Base-by-base conservation (phyloP, 1,140 invertebrate species). In the Neomicropteryx cornuta region DNA sequence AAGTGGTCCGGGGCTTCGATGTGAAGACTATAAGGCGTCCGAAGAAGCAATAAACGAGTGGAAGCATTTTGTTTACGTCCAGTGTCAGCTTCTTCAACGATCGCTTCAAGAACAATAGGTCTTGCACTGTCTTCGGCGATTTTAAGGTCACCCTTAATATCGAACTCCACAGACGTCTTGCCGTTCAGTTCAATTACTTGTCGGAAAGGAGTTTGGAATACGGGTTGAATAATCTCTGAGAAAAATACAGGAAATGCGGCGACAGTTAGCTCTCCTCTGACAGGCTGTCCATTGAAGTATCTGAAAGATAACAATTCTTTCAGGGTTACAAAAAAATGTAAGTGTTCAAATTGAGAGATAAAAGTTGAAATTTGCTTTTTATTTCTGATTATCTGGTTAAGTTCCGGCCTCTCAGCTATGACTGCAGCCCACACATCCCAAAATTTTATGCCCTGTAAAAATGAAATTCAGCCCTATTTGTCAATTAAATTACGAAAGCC, bases 131-230 rank as follows among this genome's bases (percentile, higher is more conserved):
- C 82, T 50, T 84, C 81, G 4, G 72, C 76, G 42, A 88, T 79
- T 44, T 83, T 76, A 5, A 87, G 71, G 19, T 76, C 75, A 18
- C 75, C 73, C 56, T 81, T 66, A 18, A 70, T 48, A 35, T 62
- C 81, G 48, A 91, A 87, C 39, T 83, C 76, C 3, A 89, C 73
- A 20, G 75, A 74, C 3, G 76, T 72, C 50, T 76, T 75, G 3
- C 88, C 88, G 56, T 89, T 75, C 31, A 92, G 87, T 3, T 77
- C 72, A 2, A 87, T 61, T 1, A 89, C 83, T 66, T 88, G 87
- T n/a, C 86, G 65, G 1, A 58, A 46, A 0, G 81, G 79, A 23
- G 74, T 69, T 48, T 79, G 75, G 52, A 79, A 86, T 32, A 87
- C 78, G 4, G 84, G 84, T 58, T 89, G 85, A 16, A 89, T 71